Evolutionary conservation across 2,113 vertebrate genomes (phyloP).

Genomic region (Gracilinanus agilis): DNA sequence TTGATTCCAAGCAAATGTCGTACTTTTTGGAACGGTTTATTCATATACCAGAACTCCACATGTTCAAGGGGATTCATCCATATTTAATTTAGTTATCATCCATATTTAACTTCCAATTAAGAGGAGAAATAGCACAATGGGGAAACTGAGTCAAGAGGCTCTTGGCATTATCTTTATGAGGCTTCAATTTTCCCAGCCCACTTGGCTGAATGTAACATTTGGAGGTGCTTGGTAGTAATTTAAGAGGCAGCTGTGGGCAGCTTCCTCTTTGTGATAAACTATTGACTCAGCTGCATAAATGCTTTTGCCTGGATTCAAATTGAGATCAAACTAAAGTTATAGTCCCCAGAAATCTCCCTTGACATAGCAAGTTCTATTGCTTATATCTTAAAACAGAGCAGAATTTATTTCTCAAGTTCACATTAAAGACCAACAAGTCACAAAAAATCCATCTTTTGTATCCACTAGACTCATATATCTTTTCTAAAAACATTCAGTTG

Average conservation of each 20-base stretch:
- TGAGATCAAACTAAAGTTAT: not conserved
- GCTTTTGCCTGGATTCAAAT: not conserved
- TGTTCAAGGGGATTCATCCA: not conserved
- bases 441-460: not conserved
- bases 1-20: not conserved
- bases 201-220: not conserved
- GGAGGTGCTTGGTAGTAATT: not conserved
- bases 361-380: not conserved
- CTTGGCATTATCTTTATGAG: not conserved
- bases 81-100: too few relatives aligned
- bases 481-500: not conserved
- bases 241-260: not conserved
- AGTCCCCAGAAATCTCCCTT: not conserved
- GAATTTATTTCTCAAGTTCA: not conserved
- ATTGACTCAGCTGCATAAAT: not conserved
- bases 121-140: not conserved
- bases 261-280: not conserved
- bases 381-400: not conserved
- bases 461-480: not conserved
- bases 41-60: not conserved
- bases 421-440: not conserved
- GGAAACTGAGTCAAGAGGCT: not conserved
- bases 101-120: not conserved
- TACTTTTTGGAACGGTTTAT: too few relatives aligned
- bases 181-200: not conserved